phyloP scores from a whole-genome alignment of 2,113 vertebrate species.

The Ahaetulla prasina region DNA sequence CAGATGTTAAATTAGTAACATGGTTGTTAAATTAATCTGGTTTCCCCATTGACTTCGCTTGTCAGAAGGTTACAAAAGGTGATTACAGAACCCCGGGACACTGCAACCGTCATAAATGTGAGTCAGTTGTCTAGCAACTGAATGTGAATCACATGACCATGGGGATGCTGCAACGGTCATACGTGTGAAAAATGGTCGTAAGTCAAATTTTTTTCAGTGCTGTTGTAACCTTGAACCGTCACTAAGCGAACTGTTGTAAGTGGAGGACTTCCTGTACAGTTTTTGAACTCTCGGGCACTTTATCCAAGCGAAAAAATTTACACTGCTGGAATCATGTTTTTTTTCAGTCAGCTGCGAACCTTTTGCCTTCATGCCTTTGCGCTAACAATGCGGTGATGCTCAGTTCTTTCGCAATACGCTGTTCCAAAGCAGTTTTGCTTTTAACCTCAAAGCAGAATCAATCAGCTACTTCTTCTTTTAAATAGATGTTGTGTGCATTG shows the following conservation, averaged over 20 bases:
- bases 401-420: background rate
- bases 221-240: background rate
- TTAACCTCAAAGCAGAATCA: background rate
- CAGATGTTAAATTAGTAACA: too few species aligned
- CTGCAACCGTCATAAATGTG: too few species aligned
- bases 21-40: too few species aligned
- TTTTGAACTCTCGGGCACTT: background rate
- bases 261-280: background rate
- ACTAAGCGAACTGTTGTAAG: background rate
- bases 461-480: background rate
- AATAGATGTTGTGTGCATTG: background rate
- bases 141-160: too few species aligned
- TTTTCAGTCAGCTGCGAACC: background rate
- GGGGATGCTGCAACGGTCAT: too few species aligned
- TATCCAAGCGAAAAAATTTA: background rate
- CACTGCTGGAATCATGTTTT: background rate
- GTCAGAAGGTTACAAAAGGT: too few species aligned
- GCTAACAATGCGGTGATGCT: background rate
- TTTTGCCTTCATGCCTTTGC: background rate
- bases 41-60: too few species aligned
- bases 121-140: too few species aligned
- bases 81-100: too few species aligned
- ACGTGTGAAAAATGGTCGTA: too few species aligned
- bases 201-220: background rate
- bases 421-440: background rate